Evolutionary conservation across 2,797 vertebrate species (phyloP), one percentile per base, ranked within the genome.

Genomic region (Zalophus californianus): DNA sequence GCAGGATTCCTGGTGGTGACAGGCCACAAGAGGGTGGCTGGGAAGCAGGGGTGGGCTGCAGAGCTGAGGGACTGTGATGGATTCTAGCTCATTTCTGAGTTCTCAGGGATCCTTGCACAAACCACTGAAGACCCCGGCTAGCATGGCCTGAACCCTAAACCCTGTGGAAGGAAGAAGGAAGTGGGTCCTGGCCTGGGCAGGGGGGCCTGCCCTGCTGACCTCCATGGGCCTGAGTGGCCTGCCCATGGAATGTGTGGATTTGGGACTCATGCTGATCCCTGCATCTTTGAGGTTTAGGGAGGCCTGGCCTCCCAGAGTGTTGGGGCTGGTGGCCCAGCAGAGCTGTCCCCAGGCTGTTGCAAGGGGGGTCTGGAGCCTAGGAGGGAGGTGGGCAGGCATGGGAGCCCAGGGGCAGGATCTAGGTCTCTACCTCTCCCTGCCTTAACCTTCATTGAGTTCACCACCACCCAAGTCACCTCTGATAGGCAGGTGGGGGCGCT

Each of bases 391-490:
- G 20, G 21, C 11, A 18, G 35, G 64, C 64, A n/a, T 52, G 0
- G 12, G 32, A 54, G 73, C 62, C 44, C 58, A 38, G 16, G 16
- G 44, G 41, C 29, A 77, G 41, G 56, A 18, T 21, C 56, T 41
- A 25, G 5, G 23, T 35, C 14, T 3, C 54, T 25, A 3, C 80
- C 25, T 50, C 21, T 60, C 70, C 56, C 83, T n/a, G 20, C 29
- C n/a, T 12, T 5, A 32, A 20, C 32, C 44, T 9, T 29, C 3
- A 25, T 18, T 0, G 1, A 38, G 60, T 77, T 77, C 27, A 32
- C 79, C 27, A 5, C 41, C n/a, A 50, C 10, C 9, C 13, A 0
- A 0, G 0, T n/a, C 27, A 44, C 27, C 41, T 27, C 29, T 58
- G 35, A 38, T 13, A 83, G 20, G 78, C 77, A 62, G 27, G 56